A percentile compares a stretch with the other conserved stretches of the same genome.
Conservation (phyloP, 2,113 vertebrate species). For the Osmerus mordax region DNA sequence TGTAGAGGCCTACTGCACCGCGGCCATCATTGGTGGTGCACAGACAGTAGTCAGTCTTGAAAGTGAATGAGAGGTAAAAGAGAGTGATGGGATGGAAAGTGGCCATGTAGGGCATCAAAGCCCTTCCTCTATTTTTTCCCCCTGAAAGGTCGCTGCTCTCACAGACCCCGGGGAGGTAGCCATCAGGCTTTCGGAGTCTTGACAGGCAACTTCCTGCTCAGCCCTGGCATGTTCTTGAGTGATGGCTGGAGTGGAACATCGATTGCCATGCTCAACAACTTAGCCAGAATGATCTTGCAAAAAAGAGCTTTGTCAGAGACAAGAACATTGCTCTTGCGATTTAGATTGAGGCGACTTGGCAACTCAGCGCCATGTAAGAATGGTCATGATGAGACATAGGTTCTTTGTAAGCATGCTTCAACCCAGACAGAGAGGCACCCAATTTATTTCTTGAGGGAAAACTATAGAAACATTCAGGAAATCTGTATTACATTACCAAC, state of each 20-base stretch:
- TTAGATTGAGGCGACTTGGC: background rate
- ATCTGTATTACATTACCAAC: background rate
- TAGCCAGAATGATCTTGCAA: constrained; percentile 2
- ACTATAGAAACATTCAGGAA: background rate
- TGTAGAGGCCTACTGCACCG: background rate
- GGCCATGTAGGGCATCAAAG: constrained; percentile 35
- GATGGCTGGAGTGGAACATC: constrained; percentile 40
- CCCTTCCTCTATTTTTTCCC: constrained; percentile 13
- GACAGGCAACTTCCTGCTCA: constrained; percentile 39
- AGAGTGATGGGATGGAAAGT: constrained; percentile 20
- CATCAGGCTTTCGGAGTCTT: constrained; percentile 11
- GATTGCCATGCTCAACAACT: constrained; percentile 28
- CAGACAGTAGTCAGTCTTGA: background rate
- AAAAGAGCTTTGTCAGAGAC: constrained; percentile 2
- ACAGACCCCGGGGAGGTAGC: constrained; percentile 29
- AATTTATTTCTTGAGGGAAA: background rate
- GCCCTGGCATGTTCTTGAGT: constrained; percentile 9
- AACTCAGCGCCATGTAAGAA: constrained; percentile 1
- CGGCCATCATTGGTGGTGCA: background rate
- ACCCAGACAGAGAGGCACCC: background rate
- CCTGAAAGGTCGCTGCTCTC: background rate
- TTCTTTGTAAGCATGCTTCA: background rate
- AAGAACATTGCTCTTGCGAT: background rate
- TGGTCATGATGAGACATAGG: background rate
- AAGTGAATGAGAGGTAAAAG: background rate